A percentile compares a stretch with the other conserved stretches of the same genome.
These are phyloP conservation scores for Meteorus colon DNA, from an alignment of 2,888 invertebrate species.

Conservation along the genomic window DNA sequence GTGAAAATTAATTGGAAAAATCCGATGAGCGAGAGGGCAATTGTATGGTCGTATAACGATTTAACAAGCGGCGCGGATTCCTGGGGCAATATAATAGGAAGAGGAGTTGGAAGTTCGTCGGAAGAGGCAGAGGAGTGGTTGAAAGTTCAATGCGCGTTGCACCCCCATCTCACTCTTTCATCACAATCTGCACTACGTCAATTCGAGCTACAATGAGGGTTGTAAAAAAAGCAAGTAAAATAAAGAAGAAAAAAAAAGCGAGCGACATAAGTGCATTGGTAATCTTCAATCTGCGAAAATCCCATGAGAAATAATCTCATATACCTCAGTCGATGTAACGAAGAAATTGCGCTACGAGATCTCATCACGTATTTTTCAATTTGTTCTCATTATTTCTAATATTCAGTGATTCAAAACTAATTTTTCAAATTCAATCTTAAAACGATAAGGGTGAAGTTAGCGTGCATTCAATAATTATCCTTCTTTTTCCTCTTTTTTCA, in stretches of 20 bases:
- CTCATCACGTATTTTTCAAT: background rate
- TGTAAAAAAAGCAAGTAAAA: conserved; percentile 15
- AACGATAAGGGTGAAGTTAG: background rate
- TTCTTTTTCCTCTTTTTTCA: background rate
- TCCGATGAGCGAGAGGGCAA: conserved; percentile 30
- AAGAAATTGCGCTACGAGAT: background rate
- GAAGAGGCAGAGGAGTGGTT: background rate
- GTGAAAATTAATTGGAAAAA: conserved; percentile 41
- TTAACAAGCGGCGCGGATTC: conserved; percentile 37
- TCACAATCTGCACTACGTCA: background rate
- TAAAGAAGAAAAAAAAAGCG: conserved; percentile 21
- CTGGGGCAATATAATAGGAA: conserved; percentile 36
- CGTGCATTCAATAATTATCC: background rate
- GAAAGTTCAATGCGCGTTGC: background rate
- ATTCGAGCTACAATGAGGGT: conserved; percentile 50
- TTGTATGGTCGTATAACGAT: conserved; percentile 38
- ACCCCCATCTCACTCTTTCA: conserved; percentile 1
- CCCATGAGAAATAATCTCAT: conserved; percentile 57
- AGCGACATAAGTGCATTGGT: conserved; percentile 60
- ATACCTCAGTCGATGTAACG: background rate
- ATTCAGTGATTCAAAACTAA: background rate
- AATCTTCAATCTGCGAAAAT: conserved; percentile 58
- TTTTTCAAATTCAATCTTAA: background rate
- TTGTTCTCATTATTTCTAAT: background rate
- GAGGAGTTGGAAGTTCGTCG: conserved; percentile 39